Evolutionary conservation across 2,888 invertebrate species (phyloP), one percentile per base, ranked within the genome.

Genomic region (Meganola albula): DNA sequence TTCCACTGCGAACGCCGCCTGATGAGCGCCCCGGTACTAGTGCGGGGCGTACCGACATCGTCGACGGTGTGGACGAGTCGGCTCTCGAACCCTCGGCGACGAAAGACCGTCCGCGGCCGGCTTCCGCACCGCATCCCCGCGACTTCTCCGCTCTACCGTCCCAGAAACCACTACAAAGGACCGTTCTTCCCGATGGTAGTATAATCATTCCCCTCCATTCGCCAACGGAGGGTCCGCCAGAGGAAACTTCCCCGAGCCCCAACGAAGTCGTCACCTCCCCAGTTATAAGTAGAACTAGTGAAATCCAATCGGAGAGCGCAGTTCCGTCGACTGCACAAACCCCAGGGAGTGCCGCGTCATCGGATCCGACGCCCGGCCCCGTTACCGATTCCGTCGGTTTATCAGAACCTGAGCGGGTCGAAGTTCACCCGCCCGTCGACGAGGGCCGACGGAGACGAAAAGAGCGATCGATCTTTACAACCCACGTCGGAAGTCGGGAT

Each of bases 1-100:
- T 93, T 53, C 93, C 93, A 1, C 66, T 93, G 35, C 92, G 91
- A 44, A 92, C 92, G n/a, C 92, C 92, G 2, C 91, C 91, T 0
- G 91, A 91, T 41, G 91, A 91, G 57, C 79, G 85, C 27, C 83
- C 87, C 23, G 55, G 47, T 6, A 40, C 60, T 2, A 52, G 55
- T n/a, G 37, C 34, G 4, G 14, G 39, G 12, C 51, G 48, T 2
- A 49, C 53, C 4, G 48, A 45, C n/a, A 43, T 56, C 5, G n/a
- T n/a, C n/a, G n/a, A n/a, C n/a, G n/a, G n/a, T n/a, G n/a, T n/a
- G n/a, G n/a, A n/a, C n/a, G n/a, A n/a, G n/a, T n/a, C n/a, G n/a
- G n/a, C n/a, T n/a, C n/a, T n/a, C n/a, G 50, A 54, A 5, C 22
- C 37, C 9, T 53, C 47, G 10, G 39, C 40, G 2, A 31, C 29